Evolutionary conservation across 1,140 invertebrate genomes (phyloP), one percentile per base, ranked within the genome.

Genomic region (Drosophila orosa): DNA sequence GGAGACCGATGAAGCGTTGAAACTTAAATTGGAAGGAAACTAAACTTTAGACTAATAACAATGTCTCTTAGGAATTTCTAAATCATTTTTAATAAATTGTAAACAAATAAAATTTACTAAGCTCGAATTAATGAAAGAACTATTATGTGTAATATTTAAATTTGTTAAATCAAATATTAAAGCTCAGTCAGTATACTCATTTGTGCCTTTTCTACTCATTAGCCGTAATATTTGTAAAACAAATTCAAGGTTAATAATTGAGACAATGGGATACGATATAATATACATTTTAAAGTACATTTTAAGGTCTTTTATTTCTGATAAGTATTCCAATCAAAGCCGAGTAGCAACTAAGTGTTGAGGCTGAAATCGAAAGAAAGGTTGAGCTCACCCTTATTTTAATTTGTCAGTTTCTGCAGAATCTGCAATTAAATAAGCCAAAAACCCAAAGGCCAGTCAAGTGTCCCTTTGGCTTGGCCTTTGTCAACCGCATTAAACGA

Each of bases 401-500:
- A 63, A 68, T 76, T 80, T 84, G 66, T 57, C 57, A 42, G 45
- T 52, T 68, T 57, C 15, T 35, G 35, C 37, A 59, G 59, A 47
- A 48, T 80, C 44, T 74, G 40, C 60, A 78, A 73, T 79, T 79
- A 79, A 79, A 68, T 69, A 48, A 56, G 52, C 33, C 55, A 19
- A 27, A 27, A 47, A 15, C 42, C 55, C 59, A 78, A 80, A 58
- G 77, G 78, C 78, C 68, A 67, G 63, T 56, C 59, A 74, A 71
- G 63, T 50, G 44, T 55, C 48, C 52, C 47, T 55, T 57, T 19
- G 48, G n/a, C 55, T 42, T 50, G 60, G 69, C 79, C 79, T 81
- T 81, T 81, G 67, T 81, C 79, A 81, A 81, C 33, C 62, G 60
- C 61, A 81, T 80, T 76, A 72, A 80, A 76, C 59, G 73, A 81